These are phyloP conservation scores for Dicranocentrus wangi DNA, from an alignment of 2,888 invertebrate genomes.

Conservation along the genomic window DNA sequence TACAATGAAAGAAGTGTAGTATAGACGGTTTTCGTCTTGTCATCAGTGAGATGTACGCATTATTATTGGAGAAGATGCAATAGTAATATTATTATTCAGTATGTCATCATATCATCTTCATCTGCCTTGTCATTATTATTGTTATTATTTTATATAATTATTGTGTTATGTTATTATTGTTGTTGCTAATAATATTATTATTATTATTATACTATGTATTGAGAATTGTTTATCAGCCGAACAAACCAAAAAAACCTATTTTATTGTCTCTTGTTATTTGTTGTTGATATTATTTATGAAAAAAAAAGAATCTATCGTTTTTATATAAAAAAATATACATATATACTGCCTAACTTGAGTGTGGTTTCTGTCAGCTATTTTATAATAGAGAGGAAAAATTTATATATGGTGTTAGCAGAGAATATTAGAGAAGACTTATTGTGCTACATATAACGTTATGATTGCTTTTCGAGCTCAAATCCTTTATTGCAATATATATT, in stretches of 20 bases:
- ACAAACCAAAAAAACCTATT: slow-evolving; percentile 42
- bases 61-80: slow-evolving; percentile 66
- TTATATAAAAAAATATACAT: slow-evolving; percentile 49
- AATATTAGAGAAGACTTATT: slow-evolving; percentile 5
- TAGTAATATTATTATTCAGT: slow-evolving; percentile 56
- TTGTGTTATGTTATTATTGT: slow-evolving; percentile 57
- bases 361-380: slow-evolving; percentile 44
- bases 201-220: slow-evolving; percentile 26
- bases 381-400: slow-evolving; percentile 17
- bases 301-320: slow-evolving; percentile 53
- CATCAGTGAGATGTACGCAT: slow-evolving; percentile 32
- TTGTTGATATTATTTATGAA: slow-evolving; percentile 48
- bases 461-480: slow-evolving; percentile 18
- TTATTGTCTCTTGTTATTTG: slow-evolving; percentile 49
- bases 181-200: slow-evolving; percentile 64
- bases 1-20: slow-evolving; percentile 25
- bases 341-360: slow-evolving; percentile 23
- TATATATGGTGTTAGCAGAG: slow-evolving; percentile 14
- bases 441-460: slow-evolving; percentile 8
- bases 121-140: slow-evolving; percentile 66
- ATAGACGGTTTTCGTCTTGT: slow-evolving; percentile 44
- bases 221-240: slow-evolving; percentile 28
- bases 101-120: slow-evolving; percentile 62
- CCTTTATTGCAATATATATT: slow-evolving; percentile 22
- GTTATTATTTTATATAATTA: slow-evolving; percentile 59